Conservation (phyloP, 2,797 vertebrate genomes). For the Amphiprion clarkii region DNA sequence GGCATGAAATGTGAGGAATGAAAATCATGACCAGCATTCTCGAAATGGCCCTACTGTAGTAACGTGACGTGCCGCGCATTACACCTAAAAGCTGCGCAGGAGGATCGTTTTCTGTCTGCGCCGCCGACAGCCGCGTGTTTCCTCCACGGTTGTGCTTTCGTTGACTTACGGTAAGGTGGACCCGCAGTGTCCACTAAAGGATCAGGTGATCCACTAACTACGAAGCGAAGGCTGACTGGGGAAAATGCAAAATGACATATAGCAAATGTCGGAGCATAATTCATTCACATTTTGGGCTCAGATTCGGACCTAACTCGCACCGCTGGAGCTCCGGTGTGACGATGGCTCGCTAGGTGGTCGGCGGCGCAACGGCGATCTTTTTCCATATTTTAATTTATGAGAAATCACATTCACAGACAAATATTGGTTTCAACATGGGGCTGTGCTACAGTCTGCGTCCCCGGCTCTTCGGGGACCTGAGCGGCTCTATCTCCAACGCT, state of each 20-base stretch:
- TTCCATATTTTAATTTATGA: slow-evolving; percentile 81
- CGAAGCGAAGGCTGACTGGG: slow-evolving; percentile 79
- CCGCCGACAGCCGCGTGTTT: slow-evolving; percentile 51
- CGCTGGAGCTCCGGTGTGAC: slow-evolving; percentile 72
- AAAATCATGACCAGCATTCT: slow-evolving; percentile 73
- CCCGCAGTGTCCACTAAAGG: slow-evolving; percentile 86
- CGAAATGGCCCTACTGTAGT: slow-evolving; percentile 77
- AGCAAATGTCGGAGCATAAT: slow-evolving; percentile 87
- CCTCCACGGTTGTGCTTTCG: slow-evolving; percentile 72
- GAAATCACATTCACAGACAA: slow-evolving; percentile 78
- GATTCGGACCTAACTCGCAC: slow-evolving; percentile 71
- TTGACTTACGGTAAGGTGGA: slow-evolving; percentile 93
- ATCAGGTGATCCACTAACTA: slow-evolving; percentile 90
- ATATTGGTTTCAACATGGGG: slow-evolving; percentile 90
- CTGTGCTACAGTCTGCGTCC: slow-evolving; percentile 97
- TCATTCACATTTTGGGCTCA: slow-evolving; percentile 80
- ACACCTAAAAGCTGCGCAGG: slow-evolving; percentile 70
- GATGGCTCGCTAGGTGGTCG: slow-evolving; percentile 79
- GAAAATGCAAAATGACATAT: slow-evolving; percentile 92
- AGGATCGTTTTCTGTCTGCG: slow-evolving; percentile 55
- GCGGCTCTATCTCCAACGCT: slow-evolving; percentile 87
- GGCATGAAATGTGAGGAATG: slow-evolving; percentile 77
- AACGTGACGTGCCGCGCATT: slow-evolving; percentile 72
- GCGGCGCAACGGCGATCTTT: slow-evolving; percentile 70
- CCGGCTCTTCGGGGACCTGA: slow-evolving; percentile 93